Evolutionary conservation across 1,140 invertebrate species (phyloP).

Genomic region (Sarcophaga bullata): DNA sequence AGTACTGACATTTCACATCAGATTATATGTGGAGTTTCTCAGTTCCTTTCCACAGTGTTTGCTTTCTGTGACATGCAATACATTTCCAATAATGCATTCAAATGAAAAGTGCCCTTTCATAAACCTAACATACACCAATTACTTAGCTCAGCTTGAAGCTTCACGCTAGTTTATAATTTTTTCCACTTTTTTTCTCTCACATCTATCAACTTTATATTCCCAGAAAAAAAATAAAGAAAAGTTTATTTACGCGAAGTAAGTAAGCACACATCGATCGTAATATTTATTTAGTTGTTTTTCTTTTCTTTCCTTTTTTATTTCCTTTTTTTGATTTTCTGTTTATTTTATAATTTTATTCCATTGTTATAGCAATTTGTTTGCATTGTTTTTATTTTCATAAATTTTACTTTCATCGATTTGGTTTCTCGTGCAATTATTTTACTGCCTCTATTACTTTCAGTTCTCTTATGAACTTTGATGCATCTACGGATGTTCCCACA

Average conservation of each 20-base stretch:
- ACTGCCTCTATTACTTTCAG: neutral
- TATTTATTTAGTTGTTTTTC: neutral
- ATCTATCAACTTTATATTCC: no score
- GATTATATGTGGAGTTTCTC: no score
- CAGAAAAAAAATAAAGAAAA: no score
- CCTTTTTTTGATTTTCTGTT: neutral
- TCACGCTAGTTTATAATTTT: no score
- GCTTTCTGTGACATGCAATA: no score
- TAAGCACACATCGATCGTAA: conserved; percentile 4
- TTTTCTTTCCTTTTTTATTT: neutral
- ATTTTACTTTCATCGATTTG: conserved; percentile 3
- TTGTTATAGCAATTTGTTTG: conserved; percentile 12
- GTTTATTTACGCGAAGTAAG: neutral
- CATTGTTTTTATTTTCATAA: neutral
- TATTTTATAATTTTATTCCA: neutral
- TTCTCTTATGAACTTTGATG: neutral
- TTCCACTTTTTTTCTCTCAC: no score
- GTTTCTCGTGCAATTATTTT: conserved; percentile 1
- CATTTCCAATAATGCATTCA: no score
- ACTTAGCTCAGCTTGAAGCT: no score
- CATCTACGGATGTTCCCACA: conserved; percentile 9
- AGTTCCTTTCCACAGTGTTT: no score
- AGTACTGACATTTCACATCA: no score
- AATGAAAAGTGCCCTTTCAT: no score
- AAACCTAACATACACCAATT: no score